Base-by-base conservation (phyloP, 2,888 invertebrate genomes). In the Megamerina dolium region DNA sequence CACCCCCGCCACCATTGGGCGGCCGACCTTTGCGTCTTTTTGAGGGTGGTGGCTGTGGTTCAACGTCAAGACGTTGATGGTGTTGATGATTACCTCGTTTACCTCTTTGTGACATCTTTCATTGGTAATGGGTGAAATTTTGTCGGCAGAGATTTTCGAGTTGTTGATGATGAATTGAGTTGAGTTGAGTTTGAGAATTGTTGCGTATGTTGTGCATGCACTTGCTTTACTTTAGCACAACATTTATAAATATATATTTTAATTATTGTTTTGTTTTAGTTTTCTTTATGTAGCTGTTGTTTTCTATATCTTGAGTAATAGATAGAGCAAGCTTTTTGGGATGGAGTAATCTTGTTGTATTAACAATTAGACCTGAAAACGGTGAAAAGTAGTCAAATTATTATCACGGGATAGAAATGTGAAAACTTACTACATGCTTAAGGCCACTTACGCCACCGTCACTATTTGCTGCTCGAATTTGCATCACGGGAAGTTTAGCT, bases 1-100 rank as follows among this genome's bases (percentile, higher is more conserved):
- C 54, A 5, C 53, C 53, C 17, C 56, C 58, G 5, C 55, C 55
- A 14, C 72, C 66, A 64, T 68, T 71, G 60, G 76, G 73, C 56
- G 81, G 78, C 70, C 81, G 77, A 68, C 83, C 83, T 75, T 85
- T 84, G 64, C 84, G 82, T 75, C 84, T 78, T 75, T 85, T 85
- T 68, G 79, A 76, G 66, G 83, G 80, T 72, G 80, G 79, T 69
- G 80, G 69, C 49, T 69, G 70, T 56, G 67, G 68, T 48, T 68
- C 68, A 62, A 66, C 66, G 56, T 71, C 71, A 52, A 68, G 63
- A 45, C 72, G 65, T 58, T 68, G 70, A 59, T 63, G 66, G 58
- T 66, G 63, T 54, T 70, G 69, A 64, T 81, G 80, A 75, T 81
- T 82, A 73, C 81, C 78, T 77, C 83, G 79, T 74, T 84, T 84